Percentiles rank a stretch among this genome's conserved stretches.
Conservation (phyloP, 2,888 invertebrate genomes). For the Microdon myrmicae region DNA sequence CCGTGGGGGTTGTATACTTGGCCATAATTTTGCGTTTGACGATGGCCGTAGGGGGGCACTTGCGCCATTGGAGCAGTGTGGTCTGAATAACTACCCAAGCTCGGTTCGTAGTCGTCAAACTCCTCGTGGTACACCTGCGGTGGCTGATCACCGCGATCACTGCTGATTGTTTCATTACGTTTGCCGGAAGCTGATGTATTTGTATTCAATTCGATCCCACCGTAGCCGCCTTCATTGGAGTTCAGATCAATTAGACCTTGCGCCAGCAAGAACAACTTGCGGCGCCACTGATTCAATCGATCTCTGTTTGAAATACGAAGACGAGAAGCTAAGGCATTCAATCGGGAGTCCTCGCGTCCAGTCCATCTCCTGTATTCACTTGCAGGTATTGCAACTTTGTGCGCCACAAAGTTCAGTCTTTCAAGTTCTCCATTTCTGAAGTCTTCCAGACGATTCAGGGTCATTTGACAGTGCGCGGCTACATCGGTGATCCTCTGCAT, state of each 20-base stretch:
- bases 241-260: constrained; percentile 60
- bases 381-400: constrained; percentile 56
- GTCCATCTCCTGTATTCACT: constrained; percentile 56
- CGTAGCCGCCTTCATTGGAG: constrained; percentile 47
- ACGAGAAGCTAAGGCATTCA: constrained; percentile 54
- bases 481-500: constrained; percentile 58
- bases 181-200: constrained; percentile 47
- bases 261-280: constrained; percentile 59
- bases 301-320: constrained; percentile 55
- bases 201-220: constrained; percentile 53
- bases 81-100: constrained; percentile 56
- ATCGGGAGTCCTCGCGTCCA: constrained; percentile 55
- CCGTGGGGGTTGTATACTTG: too few relatives aligned
- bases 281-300: constrained; percentile 59
- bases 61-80: constrained; percentile 24
- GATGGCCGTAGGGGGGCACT: constrained; percentile 29
- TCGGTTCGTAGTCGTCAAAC: constrained; percentile 61
- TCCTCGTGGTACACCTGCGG: constrained; percentile 62
- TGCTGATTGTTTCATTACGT: constrained; percentile 57
- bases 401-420: constrained; percentile 58
- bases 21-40: not conserved
- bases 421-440: constrained; percentile 61
- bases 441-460: constrained; percentile 58
- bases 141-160: constrained; percentile 66
- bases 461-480: constrained; percentile 59